Percentiles rank a stretch among this genome's conserved stretches.
Evolutionary conservation across 2,797 vertebrate species (phyloP).

Genomic region (Avahi laniger): DNA sequence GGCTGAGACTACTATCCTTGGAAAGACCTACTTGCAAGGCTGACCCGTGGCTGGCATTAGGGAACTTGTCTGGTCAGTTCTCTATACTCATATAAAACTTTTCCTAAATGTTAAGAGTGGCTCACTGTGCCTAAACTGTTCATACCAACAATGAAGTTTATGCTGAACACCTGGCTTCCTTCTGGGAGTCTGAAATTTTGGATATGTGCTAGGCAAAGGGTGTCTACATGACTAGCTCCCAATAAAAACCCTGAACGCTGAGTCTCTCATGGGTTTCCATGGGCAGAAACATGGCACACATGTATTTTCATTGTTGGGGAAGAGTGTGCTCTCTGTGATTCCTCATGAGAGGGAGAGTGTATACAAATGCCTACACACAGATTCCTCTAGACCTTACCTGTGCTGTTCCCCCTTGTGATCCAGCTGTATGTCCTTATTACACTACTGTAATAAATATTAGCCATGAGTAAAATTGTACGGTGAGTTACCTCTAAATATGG

Average conservation of each 20-base stretch:
- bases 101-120: background rate
- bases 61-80: background rate
- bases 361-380: background rate
- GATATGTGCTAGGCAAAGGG: background rate
- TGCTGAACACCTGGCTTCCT: background rate
- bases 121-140: background rate
- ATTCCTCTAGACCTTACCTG: background rate
- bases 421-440: background rate
- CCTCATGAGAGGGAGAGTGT: background rate
- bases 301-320: background rate
- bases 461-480: background rate
- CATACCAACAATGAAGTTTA: background rate
- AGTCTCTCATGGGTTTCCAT: background rate
- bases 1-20: background rate
- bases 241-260: background rate
- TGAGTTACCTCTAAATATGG: background rate
- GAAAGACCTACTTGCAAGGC: constrained; percentile 11
- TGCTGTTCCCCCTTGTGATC: background rate
- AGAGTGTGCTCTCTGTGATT: background rate
- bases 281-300: background rate
- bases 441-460: background rate
- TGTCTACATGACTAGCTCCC: background rate
- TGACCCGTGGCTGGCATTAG: background rate
- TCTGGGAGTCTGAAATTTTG: background rate
- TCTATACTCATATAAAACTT: background rate